A percentile compares a stretch with the other conserved stretches of the same genome.
phyloP scores from a whole-genome alignment of 2,888 invertebrate species.

The Synergus laeviventris region DNA sequence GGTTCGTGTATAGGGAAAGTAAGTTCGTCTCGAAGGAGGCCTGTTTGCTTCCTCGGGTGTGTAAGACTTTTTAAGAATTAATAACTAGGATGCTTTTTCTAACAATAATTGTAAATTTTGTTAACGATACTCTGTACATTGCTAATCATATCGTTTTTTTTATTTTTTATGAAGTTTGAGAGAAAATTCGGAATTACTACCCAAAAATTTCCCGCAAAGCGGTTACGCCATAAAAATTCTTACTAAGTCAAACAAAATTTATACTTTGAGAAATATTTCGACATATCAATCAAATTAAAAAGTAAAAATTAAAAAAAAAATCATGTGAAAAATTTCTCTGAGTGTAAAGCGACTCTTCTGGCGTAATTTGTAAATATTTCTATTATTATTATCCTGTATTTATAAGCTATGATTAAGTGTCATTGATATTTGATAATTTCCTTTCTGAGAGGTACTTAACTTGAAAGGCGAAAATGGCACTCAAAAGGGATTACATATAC shows the following conservation, averaged over 20 bases:
- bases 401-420: conserved; percentile 29
- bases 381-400: conserved; percentile 19
- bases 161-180: neutral
- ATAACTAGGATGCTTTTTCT: conserved; percentile 59
- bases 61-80: conserved; percentile 59
- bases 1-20: conserved; percentile 61
- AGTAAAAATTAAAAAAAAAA: neutral
- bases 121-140: conserved; percentile 59
- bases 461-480: conserved; percentile 32
- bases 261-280: conserved; percentile 15
- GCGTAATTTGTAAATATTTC: conserved; percentile 24
- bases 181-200: neutral
- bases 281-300: neutral
- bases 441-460: conserved; percentile 26
- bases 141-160: conserved; percentile 38
- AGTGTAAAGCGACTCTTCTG: neutral
- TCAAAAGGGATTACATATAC: conserved; percentile 30
- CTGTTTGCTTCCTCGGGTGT: conserved; percentile 53
- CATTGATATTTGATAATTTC: conserved; percentile 37
- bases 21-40: conserved; percentile 51
- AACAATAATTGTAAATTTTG: conserved; percentile 62
- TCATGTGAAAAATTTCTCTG: conserved; percentile 3
- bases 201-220: neutral
- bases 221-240: neutral
- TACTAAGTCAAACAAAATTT: neutral